phyloP scores from a whole-genome alignment of 2,113 vertebrate genomes.

The Pelvicachromis taeniatus region DNA sequence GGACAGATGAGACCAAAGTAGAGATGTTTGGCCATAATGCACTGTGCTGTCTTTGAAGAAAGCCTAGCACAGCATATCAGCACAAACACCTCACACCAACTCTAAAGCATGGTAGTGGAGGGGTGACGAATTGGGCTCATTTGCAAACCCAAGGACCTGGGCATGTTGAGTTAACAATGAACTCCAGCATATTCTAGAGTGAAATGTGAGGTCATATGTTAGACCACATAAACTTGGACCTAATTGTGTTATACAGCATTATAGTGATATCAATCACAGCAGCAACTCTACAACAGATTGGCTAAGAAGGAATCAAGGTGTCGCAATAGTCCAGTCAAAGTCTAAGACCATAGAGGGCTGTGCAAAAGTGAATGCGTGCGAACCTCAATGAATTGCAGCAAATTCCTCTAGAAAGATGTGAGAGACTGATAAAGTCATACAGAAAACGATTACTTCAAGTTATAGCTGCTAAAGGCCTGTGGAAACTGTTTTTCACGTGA shows the following conservation, averaged over 20 bases:
- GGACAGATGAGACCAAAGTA: background rate
- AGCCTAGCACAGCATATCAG: background rate
- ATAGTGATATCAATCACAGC: background rate
- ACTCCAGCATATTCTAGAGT: background rate
- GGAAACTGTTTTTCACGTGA: background rate
- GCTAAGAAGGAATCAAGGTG: background rate
- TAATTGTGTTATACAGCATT: background rate
- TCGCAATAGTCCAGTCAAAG: background rate
- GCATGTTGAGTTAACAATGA: background rate
- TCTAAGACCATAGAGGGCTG: background rate
- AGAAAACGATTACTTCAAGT: background rate
- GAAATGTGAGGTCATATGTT: background rate
- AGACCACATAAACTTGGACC: background rate
- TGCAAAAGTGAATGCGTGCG: background rate
- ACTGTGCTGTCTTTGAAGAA: background rate
- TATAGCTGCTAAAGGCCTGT: background rate
- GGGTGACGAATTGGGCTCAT: background rate
- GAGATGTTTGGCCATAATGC: background rate
- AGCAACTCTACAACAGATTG: background rate
- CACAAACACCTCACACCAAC: background rate
- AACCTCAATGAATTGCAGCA: background rate
- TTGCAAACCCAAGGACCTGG: background rate
- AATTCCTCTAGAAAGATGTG: background rate
- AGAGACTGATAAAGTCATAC: background rate
- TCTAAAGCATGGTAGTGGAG: background rate